Percentiles rank a stretch among this genome's conserved stretches.
Conservation (phyloP, 2,113 vertebrate genomes). For the Corythornis madagascariensis region DNA sequence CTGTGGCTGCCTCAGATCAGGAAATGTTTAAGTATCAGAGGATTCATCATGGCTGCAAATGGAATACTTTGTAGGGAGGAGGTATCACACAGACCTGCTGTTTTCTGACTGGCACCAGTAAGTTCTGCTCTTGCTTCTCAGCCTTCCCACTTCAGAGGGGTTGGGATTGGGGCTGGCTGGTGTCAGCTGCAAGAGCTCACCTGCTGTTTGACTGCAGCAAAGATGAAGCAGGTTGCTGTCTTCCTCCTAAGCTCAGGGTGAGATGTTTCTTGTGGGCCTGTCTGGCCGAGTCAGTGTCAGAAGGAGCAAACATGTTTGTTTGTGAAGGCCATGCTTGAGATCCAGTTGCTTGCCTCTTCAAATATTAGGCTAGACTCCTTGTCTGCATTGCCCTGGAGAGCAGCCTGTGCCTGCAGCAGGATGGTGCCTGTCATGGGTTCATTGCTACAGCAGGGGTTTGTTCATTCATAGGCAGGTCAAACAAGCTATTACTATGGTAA, state of each 20-base stretch:
- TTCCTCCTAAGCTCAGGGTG: background rate
- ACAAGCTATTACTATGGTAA: background rate
- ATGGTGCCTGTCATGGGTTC: background rate
- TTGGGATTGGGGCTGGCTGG: background rate
- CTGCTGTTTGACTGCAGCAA: background rate
- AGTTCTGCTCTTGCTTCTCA: background rate
- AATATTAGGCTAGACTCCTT: constrained; percentile 21
- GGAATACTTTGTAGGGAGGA: background rate
- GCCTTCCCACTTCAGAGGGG: background rate
- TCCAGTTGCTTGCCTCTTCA: background rate
- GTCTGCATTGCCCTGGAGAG: constrained; percentile 4
- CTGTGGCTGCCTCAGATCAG: background rate
- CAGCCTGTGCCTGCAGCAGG: constrained; percentile 18
- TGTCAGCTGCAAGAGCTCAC: background rate
- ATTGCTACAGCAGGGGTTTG: constrained; percentile 11
- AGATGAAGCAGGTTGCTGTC: background rate
- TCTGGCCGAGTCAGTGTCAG: background rate
- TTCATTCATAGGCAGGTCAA: background rate
- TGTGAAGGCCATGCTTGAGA: background rate
- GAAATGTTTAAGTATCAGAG: background rate
- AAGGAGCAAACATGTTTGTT: background rate
- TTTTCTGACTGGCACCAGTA: background rate
- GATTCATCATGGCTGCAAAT: background rate
- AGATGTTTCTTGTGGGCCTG: background rate
- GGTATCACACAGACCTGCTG: background rate